A percentile compares a stretch with the other conserved stretches of the same genome.
Conservation (phyloP, 2,113 vertebrate genomes). For the Cottus gobio region DNA sequence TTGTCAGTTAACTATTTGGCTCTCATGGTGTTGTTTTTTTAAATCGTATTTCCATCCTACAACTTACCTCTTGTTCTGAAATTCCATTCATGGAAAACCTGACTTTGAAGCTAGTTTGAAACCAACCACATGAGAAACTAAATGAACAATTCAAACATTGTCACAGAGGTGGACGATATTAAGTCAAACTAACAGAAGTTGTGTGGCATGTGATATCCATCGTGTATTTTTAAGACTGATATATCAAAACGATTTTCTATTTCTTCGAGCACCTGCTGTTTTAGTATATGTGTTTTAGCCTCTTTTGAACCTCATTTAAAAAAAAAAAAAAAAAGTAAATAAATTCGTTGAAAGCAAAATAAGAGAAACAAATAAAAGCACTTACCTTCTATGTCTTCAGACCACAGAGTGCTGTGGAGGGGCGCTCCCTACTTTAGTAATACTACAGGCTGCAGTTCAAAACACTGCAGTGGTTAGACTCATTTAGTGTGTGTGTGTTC, state of each 20-base stretch:
- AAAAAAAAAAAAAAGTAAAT: neutral
- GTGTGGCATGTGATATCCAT: too few species aligned
- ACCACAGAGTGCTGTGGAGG: slow-evolving; percentile 95
- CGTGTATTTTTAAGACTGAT: too few species aligned
- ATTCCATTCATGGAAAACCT: neutral
- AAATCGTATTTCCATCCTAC: neutral
- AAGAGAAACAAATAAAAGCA: slow-evolving; percentile 50
- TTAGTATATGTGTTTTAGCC: neutral
- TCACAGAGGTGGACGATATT: neutral
- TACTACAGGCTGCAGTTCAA: slow-evolving; percentile 87
- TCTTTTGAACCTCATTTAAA: slow-evolving; percentile 3
- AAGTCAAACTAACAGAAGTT: neutral
- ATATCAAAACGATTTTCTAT: neutral
- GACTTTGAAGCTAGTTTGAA: neutral
- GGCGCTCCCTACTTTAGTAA: slow-evolving; percentile 93
- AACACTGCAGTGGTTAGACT: slow-evolving; percentile 84
- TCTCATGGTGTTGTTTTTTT: neutral
- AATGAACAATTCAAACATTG: neutral
- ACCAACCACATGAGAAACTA: neutral
- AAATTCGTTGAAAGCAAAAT: neutral
- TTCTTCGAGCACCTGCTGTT: neutral
- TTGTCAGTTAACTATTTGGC: neutral
- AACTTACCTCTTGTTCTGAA: slow-evolving; percentile 63
- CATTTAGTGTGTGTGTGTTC: slow-evolving; percentile 74
- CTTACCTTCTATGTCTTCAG: slow-evolving; percentile 94